Evolutionary conservation across 2,888 invertebrate genomes (phyloP).

Genomic region (Pseudococcus jackbeardsleyi): DNA sequence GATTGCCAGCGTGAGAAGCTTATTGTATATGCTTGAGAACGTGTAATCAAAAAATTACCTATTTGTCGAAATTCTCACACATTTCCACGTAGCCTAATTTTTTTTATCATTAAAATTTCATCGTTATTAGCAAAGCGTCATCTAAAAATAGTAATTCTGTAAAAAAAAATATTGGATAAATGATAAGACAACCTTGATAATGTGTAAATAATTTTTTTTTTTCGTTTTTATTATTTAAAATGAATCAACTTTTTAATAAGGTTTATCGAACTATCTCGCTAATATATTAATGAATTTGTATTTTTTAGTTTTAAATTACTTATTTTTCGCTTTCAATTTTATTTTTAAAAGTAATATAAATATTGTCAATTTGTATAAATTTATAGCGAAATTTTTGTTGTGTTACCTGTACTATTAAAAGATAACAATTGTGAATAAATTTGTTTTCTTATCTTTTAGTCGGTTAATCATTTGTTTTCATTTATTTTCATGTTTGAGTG

Average conservation of each 20-base stretch:
- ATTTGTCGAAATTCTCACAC: constrained; percentile 35
- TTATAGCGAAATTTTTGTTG: constrained; percentile 65
- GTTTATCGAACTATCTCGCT: constrained; percentile 61
- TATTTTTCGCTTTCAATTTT: constrained; percentile 63
- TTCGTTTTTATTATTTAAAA: constrained; percentile 47
- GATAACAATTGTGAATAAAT: constrained; percentile 65
- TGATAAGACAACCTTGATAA: constrained; percentile 40
- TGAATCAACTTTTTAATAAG: constrained; percentile 52
- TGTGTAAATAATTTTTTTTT: constrained; percentile 49
- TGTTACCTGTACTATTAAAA: constrained; percentile 65
- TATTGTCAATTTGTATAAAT: constrained; percentile 65
- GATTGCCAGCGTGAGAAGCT: constrained; percentile 30
- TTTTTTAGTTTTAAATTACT: constrained; percentile 64
- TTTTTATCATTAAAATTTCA: constrained; percentile 50
- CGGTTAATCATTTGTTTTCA: constrained; percentile 50
- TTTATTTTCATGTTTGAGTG: background rate
- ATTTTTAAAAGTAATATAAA: constrained; percentile 62
- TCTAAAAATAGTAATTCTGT: constrained; percentile 44
- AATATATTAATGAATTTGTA: constrained; percentile 62
- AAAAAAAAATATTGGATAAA: constrained; percentile 10
- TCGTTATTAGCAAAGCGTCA: constrained; percentile 52
- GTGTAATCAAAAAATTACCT: constrained; percentile 3
- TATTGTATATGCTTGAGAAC: constrained; percentile 5
- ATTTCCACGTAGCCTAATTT: constrained; percentile 46
- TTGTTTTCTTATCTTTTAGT: constrained; percentile 64